Base-by-base conservation (phyloP, 2,113 vertebrate species). In the Hippocampus comes region DNA sequence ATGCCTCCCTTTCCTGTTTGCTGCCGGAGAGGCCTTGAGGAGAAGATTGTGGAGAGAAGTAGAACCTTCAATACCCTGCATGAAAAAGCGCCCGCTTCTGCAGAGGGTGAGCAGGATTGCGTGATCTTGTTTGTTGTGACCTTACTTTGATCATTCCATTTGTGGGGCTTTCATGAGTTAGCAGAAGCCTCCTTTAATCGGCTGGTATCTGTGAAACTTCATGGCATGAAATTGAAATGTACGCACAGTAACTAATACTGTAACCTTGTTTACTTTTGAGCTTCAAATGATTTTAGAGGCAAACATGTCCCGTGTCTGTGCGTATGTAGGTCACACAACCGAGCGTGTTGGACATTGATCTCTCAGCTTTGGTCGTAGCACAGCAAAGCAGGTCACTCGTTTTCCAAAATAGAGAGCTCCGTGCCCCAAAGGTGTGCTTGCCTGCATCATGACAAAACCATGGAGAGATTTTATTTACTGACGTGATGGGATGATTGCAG, bases 291-390 rank as follows among this genome's bases (percentile, higher is more conserved):
- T 65, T 72, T 66, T 63, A 14, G 1, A 55, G 73, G 84, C 30
- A 55, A 82, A 46, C 59, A 15, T 46, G 41, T 25, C 43, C 27
- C 27, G 7, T 68, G 21, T 57, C 25, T 65, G 63, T 59, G 86
- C 6, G 21, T 55, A 56, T 91, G 73, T 87, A 72, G 90, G 91
- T 83, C 86, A 84, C 82, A 81, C 71, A 55, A 61, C 53, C 46
- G 57, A 66, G 63, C 63, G 30, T 78, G 71, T 77, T 77, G 65
- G 66, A 56, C 75, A 92, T 92, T 86, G 89, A 92, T 91, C 82
- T 71, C 34, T 63, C 72, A 70, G 68, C 68, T 82, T 61, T 83
- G 70, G 71, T 78, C 82, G 74, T 68, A 25, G 51, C 30, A 41
- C 63, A 76, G 75, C 57, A 76, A 88, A 90, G 68, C 77, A 77